Conservation (phyloP, 1,140 invertebrate genomes). For the Lepidostoma basale region DNA sequence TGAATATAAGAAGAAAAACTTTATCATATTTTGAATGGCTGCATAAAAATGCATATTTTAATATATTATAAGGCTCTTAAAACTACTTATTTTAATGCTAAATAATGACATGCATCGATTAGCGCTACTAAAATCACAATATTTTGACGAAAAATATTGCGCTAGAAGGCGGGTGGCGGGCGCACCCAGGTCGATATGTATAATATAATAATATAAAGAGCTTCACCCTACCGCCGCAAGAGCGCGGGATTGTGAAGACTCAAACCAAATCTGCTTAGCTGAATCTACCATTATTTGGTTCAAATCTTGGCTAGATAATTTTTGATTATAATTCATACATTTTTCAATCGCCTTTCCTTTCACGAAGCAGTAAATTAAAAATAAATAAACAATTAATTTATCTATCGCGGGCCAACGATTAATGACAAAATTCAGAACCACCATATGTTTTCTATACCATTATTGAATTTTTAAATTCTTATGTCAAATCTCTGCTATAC, state of each 20-base stretch:
- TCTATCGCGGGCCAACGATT: neutral
- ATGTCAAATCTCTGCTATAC: constrained; percentile 24
- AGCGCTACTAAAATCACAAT: constrained; percentile 41
- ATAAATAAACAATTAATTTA: neutral
- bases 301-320: neutral
- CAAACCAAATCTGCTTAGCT: neutral
- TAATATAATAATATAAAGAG: constrained; percentile 42
- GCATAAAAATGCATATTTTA: constrained; percentile 13
- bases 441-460: too few species aligned
- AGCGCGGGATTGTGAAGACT: neutral
- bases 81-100: neutral
- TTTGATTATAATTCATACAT: neutral
- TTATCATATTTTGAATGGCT: too few species aligned
- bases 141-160: constrained; percentile 47
- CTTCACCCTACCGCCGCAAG: constrained; percentile 23
- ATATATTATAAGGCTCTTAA: constrained; percentile 21
- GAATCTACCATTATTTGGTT: neutral
- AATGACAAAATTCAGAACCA: constrained; percentile 2
- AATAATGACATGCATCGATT: constrained; percentile 18
- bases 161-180: constrained; percentile 36
- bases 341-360: neutral
- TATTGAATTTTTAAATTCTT: neutral
- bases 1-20: too few species aligned
- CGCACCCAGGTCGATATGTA: constrained; percentile 42
- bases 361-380: neutral